Evolutionary conservation across 2,113 vertebrate genomes (phyloP).

Genomic region (Capreolus pygargus): DNA sequence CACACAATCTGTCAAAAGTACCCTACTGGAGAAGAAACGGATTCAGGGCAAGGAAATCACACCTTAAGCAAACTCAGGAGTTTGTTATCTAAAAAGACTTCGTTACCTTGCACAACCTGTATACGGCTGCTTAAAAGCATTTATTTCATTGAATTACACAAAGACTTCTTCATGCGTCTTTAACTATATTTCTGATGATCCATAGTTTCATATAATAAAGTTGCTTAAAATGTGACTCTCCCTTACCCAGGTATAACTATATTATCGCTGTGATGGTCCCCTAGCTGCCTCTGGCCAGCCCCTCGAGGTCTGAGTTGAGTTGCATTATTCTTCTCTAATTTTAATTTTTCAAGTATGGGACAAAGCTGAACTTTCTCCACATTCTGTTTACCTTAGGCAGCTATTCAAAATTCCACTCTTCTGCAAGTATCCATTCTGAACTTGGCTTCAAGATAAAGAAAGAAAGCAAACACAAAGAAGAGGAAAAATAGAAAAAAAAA

Average conservation of each 20-base stretch:
- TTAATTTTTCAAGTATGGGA: background rate
- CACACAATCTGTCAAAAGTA: background rate
- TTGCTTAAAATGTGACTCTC: background rate
- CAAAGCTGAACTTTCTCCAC: background rate
- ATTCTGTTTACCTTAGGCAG: background rate
- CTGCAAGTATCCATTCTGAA: background rate
- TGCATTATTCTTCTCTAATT: background rate
- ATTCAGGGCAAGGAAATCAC: background rate
- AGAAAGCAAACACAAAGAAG: background rate
- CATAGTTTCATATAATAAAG: background rate
- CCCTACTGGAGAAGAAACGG: background rate
- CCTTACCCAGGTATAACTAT: background rate
- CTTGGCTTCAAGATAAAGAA: slow-evolving; percentile 16
- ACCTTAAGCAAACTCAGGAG: background rate
- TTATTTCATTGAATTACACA: background rate
- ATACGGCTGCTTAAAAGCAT: accelerated
- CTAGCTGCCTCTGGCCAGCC: background rate
- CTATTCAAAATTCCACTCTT: slow-evolving; percentile 8
- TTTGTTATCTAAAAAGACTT: background rate
- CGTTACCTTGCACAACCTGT: accelerated
- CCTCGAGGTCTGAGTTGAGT: background rate
- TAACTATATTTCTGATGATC: background rate
- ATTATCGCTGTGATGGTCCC: accelerated
- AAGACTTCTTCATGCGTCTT: background rate
- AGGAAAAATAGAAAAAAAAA: background rate